Evolutionary conservation across 2,888 invertebrate genomes (phyloP).

Genomic region (Polydrusus tereticollis): DNA sequence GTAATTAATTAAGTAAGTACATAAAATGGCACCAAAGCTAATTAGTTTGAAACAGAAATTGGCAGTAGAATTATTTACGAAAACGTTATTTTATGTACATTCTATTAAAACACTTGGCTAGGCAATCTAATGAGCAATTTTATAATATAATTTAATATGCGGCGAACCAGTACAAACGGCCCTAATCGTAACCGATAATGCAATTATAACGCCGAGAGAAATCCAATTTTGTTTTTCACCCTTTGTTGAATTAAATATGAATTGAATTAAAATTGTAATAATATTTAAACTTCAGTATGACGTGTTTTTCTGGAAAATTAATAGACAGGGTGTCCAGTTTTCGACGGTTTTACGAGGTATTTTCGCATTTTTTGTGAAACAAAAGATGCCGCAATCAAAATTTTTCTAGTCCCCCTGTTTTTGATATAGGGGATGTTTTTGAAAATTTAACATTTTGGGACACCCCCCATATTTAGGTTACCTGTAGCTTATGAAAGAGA

Average conservation of each 20-base stretch:
- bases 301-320: no score
- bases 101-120: constrained; percentile 2
- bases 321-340: no score
- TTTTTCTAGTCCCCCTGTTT: no score
- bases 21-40: neutral
- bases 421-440: no score
- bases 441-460: no score
- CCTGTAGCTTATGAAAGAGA: no score
- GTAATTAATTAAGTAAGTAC: neutral
- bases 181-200: neutral
- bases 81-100: neutral
- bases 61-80: neutral
- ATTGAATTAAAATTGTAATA: neutral
- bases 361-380: no score
- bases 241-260: neutral
- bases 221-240: neutral
- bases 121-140: constrained; percentile 11
- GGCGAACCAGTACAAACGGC: neutral
- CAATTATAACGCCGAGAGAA: constrained; percentile 3
- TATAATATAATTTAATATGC: constrained; percentile 6
- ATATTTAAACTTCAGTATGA: no score
- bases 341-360: no score
- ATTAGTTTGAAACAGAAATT: neutral
- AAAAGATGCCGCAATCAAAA: no score
- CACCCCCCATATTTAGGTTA: no score